Conservation (phyloP, 2,113 vertebrate species). For the Mastomys coucha region DNA sequence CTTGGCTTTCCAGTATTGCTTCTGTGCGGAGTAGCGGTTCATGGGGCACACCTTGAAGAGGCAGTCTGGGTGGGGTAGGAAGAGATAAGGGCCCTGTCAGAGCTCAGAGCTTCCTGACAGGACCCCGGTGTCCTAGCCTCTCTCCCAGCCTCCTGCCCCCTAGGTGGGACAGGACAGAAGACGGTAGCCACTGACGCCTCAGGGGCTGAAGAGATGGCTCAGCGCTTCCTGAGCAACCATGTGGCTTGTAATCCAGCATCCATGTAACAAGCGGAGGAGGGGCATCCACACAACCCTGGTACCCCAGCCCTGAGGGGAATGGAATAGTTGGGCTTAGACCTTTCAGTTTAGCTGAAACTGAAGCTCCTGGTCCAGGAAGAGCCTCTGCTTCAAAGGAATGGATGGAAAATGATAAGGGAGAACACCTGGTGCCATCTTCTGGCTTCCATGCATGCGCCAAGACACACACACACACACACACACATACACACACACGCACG, state of each 20-base stretch:
- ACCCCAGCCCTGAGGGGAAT: too few relatives aligned
- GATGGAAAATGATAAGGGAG: too few relatives aligned
- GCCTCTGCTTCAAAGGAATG: not conserved
- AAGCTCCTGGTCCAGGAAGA: too few relatives aligned
- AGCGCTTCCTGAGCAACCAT: not conserved
- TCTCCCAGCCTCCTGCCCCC: not conserved
- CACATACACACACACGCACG: too few relatives aligned
- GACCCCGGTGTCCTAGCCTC: not conserved
- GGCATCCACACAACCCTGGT: too few relatives aligned
- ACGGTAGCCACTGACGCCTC: rapidly evolving
- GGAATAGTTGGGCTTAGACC: not conserved
- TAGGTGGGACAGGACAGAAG: not conserved
- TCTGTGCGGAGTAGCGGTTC: conserved; percentile 99
- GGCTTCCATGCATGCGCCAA: too few relatives aligned
- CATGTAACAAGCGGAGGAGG: too few relatives aligned
- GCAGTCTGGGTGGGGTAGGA: conserved; percentile 89
- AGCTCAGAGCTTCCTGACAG: not conserved
- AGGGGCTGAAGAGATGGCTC: not conserved
- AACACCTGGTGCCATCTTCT: too few relatives aligned
- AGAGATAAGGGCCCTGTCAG: not conserved
- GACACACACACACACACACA: too few relatives aligned
- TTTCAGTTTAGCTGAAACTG: not conserved
- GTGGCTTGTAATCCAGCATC: too few relatives aligned
- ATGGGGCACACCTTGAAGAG: conserved; percentile 98
- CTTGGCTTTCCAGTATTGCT: conserved; percentile 99